Evolutionary conservation across 2,113 vertebrate species (phyloP).

Genomic region (Corythornis vintsioides): DNA sequence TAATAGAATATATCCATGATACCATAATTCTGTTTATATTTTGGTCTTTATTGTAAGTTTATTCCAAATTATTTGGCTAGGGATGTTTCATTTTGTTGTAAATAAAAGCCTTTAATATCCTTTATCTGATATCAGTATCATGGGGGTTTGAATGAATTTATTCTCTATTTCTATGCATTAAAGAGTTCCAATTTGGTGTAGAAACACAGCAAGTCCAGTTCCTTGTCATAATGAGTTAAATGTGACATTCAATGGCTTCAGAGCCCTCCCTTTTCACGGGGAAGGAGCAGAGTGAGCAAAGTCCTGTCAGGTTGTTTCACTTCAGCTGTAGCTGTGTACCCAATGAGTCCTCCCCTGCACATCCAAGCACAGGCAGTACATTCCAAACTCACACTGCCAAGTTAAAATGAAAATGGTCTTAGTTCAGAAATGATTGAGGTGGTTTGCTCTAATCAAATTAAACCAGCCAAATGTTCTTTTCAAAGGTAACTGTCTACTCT

Average conservation of each 20-base stretch:
- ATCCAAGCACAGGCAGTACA: constrained; percentile 78
- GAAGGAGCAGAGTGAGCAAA: background rate
- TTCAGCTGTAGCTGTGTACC: constrained; percentile 50
- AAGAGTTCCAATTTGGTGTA: background rate
- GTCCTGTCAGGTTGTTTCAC: constrained; percentile 52
- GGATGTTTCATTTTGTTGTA: background rate
- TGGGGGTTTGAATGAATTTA: background rate
- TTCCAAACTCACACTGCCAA: constrained; percentile 84
- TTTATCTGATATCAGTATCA: background rate
- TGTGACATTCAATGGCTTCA: background rate
- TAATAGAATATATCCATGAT: background rate
- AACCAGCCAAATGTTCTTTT: constrained; percentile 85
- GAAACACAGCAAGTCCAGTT: background rate
- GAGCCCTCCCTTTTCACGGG: background rate
- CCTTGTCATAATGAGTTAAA: background rate
- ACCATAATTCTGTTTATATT: background rate
- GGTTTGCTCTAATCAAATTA: constrained; percentile 86
- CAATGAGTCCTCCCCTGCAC: constrained; percentile 62
- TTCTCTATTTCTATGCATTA: background rate
- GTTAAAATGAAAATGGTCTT: constrained; percentile 86
- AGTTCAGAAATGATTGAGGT: constrained; percentile 85
- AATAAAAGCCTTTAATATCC: background rate
- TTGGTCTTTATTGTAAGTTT: background rate
- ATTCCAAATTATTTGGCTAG: background rate
- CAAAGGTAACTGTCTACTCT: constrained; percentile 86